Percentiles rank a stretch among this genome's conserved stretches.
phyloP scores from a whole-genome alignment of 2,888 invertebrate genomes.

The Rhabditoides inermis region DNA sequence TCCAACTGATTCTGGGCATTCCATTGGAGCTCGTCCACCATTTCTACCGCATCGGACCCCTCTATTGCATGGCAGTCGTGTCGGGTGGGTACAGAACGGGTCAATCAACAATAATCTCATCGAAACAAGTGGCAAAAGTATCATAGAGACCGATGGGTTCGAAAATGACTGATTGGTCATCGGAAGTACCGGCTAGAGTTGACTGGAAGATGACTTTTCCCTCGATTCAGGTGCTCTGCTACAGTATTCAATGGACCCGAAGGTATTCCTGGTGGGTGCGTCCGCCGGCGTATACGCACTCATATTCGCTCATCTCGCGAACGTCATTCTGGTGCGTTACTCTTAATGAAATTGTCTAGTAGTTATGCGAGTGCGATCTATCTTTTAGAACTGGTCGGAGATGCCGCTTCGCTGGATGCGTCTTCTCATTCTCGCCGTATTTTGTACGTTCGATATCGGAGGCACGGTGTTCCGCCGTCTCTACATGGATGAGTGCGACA shows the following conservation, averaged over 20 bases:
- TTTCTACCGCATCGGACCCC: slow-evolving; percentile 69
- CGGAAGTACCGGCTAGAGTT: not conserved
- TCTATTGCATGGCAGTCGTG: slow-evolving; percentile 52
- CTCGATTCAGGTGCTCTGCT: slow-evolving; percentile 54
- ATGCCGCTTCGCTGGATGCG: slow-evolving; percentile 87
- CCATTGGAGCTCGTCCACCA: slow-evolving; percentile 92
- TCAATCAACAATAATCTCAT: no score
- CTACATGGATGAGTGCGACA: slow-evolving; percentile 69
- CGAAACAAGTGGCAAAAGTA: no score
- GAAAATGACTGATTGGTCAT: not conserved
- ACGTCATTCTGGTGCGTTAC: slow-evolving; percentile 53
- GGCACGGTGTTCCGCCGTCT: slow-evolving; percentile 85
- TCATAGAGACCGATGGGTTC: not conserved
- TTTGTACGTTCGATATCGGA: slow-evolving; percentile 76
- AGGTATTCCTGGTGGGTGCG: slow-evolving; percentile 63
- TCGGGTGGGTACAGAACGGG: no score
- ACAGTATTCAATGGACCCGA: slow-evolving; percentile 56
- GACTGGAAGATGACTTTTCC: not conserved
- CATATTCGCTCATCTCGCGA: slow-evolving; percentile 54
- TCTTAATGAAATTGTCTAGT: not conserved
- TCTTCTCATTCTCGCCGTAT: slow-evolving; percentile 70
- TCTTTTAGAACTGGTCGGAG: slow-evolving; percentile 77
- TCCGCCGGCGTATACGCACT: slow-evolving; percentile 55
- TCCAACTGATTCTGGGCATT: slow-evolving; percentile 83
- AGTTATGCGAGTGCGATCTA: not conserved